Evolutionary conservation across 2,797 vertebrate genomes (phyloP).

Genomic region (Perodicticus potto): DNA sequence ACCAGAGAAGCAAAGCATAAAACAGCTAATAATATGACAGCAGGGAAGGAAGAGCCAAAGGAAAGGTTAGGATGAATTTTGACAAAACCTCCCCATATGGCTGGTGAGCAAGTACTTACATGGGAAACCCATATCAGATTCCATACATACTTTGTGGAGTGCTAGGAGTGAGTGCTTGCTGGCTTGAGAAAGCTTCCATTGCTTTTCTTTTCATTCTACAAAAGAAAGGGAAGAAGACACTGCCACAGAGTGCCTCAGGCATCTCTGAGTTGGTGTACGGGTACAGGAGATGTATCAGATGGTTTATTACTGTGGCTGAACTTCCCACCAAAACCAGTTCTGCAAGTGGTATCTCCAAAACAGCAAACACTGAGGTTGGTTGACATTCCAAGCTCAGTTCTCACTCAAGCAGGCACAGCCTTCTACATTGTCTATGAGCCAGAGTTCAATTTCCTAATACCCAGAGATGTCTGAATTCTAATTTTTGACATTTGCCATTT

Average conservation of each 20-base stretch:
- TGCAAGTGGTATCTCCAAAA: conserved; percentile 10
- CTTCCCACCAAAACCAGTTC: conserved; percentile 23
- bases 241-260: neutral
- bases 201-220: neutral
- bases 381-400: neutral
- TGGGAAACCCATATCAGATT: neutral
- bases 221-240: neutral
- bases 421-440: neutral
- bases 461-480: neutral
- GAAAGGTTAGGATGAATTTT: neutral
- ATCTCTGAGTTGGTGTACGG: neutral
- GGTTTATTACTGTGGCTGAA: neutral
- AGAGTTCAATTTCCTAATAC: neutral
- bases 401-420: neutral
- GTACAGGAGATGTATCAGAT: neutral
- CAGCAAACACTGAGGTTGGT: neutral
- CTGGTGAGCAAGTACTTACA: neutral
- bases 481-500: conserved; percentile 43
- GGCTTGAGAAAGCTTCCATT: neutral
- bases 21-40: neutral
- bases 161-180: neutral
- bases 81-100: neutral
- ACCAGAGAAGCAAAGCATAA: neutral
- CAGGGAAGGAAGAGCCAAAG: neutral
- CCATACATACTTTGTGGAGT: neutral